phyloP scores from a whole-genome alignment of 2,113 vertebrate genomes.

The Passer montanus region DNA sequence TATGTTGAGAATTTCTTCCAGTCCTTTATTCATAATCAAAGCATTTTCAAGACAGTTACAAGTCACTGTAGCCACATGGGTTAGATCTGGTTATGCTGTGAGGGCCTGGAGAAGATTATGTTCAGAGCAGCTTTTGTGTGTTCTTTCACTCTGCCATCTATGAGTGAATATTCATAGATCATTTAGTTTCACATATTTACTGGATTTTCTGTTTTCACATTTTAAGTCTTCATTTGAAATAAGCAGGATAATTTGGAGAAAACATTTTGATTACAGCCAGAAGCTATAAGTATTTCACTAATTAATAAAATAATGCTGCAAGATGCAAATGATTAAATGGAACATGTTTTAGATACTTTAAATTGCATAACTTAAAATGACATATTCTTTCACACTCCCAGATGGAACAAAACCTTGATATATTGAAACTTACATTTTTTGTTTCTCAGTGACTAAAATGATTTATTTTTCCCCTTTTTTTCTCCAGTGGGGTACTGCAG shows the following conservation, averaged over 20 bases:
- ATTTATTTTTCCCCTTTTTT: rapidly evolving
- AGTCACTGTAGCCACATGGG: not conserved
- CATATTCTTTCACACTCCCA: not conserved
- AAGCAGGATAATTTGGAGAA: not conserved
- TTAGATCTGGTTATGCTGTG: not conserved
- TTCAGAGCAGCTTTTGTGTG: not conserved
- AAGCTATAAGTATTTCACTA: constrained; percentile 5
- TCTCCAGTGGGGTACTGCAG: not conserved
- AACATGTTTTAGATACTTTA: not conserved
- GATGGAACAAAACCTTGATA: not conserved
- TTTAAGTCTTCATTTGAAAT: constrained; percentile 5
- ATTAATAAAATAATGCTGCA: constrained; percentile 25
- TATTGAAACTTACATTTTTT: not conserved
- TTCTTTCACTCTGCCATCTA: not conserved
- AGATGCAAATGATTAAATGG: not conserved
- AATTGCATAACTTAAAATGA: not conserved
- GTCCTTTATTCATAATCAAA: not conserved
- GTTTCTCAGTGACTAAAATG: not conserved
- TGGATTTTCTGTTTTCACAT: constrained; percentile 10
- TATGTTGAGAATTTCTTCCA: not conserved
- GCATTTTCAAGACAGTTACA: not conserved
- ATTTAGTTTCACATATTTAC: not conserved
- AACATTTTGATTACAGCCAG: constrained; percentile 31
- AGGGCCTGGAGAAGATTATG: not conserved
- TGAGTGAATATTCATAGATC: not conserved